Percentiles rank a stretch among this genome's conserved stretches.
These are phyloP conservation scores for Cheumatopsyche charites DNA, from an alignment of 1,140 invertebrate species.

Conservation along the genomic window DNA sequence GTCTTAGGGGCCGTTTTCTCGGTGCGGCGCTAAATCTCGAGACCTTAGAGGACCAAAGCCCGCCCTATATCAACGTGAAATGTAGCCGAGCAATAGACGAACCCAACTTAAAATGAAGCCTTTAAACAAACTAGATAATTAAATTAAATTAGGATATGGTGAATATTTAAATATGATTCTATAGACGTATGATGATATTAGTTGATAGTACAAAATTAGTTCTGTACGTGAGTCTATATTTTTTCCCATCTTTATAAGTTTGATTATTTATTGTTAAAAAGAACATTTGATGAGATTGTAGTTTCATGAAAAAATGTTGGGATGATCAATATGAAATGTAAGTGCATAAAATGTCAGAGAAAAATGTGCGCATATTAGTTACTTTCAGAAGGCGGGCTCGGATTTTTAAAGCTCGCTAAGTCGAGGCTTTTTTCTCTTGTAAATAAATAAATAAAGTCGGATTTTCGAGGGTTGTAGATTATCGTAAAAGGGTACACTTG, in stretches of 20 bases:
- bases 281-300: too few relatives aligned
- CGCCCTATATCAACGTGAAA: slow-evolving; percentile 18
- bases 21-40: slow-evolving; percentile 27
- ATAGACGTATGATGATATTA: too few relatives aligned
- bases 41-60: slow-evolving; percentile 19
- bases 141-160: not conserved
- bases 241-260: too few relatives aligned
- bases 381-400: too few relatives aligned
- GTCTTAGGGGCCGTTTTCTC: not conserved
- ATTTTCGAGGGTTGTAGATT: slow-evolving; percentile 12
- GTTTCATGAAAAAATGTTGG: too few relatives aligned
- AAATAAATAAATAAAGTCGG: slow-evolving; percentile 12
- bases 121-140: slow-evolving; percentile 35
- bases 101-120: slow-evolving; percentile 19
- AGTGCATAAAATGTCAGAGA: too few relatives aligned
- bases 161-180: too few relatives aligned
- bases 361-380: too few relatives aligned
- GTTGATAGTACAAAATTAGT: too few relatives aligned
- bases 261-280: too few relatives aligned
- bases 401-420: not conserved
- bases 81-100: slow-evolving; percentile 5
- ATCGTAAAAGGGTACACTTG: slow-evolving; percentile 7
- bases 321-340: too few relatives aligned
- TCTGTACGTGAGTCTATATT: too few relatives aligned
- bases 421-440: not conserved